Evolutionary conservation across 2,888 invertebrate species (phyloP).

Genomic region (Deilephila elpenor): DNA sequence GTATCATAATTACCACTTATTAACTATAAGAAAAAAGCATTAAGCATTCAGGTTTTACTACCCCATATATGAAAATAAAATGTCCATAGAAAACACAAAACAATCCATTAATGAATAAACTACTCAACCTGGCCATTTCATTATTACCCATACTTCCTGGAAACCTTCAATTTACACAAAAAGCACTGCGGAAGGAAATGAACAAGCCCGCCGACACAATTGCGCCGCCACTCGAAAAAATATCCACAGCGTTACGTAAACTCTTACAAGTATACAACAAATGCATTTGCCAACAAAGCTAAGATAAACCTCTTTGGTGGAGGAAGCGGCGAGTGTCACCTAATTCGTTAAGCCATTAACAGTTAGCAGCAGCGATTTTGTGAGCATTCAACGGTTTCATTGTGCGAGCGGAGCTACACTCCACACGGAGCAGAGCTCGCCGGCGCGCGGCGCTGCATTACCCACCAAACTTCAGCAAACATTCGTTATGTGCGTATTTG

Average conservation of each 20-base stretch:
- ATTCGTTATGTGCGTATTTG: slow-evolving; percentile 29
- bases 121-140: too few relatives aligned
- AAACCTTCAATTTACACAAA: not conserved
- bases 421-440: slow-evolving; percentile 4
- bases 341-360: slow-evolving; percentile 34
- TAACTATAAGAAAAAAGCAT: too few relatives aligned
- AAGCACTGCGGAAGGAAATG: not conserved
- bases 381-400: slow-evolving; percentile 30
- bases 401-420: slow-evolving; percentile 20
- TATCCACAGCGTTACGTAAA: not conserved
- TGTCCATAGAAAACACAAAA: too few relatives aligned
- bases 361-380: slow-evolving; percentile 29
- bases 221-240: not conserved
- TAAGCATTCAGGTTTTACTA: too few relatives aligned
- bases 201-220: not conserved
- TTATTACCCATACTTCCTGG: too few relatives aligned
- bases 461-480: slow-evolving; percentile 29
- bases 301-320: slow-evolving; percentile 25
- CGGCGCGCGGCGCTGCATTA: slow-evolving; percentile 28
- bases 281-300: slow-evolving; percentile 16
- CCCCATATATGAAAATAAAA: too few relatives aligned
- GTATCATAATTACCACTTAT: too few relatives aligned
- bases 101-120: too few relatives aligned
- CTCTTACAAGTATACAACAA: not conserved
- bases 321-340: slow-evolving; percentile 28